Evolutionary conservation across 23 tunicate species (phyloP), one percentile per base, ranked within the genome.

Genomic region (Trididemnum clinides): DNA sequence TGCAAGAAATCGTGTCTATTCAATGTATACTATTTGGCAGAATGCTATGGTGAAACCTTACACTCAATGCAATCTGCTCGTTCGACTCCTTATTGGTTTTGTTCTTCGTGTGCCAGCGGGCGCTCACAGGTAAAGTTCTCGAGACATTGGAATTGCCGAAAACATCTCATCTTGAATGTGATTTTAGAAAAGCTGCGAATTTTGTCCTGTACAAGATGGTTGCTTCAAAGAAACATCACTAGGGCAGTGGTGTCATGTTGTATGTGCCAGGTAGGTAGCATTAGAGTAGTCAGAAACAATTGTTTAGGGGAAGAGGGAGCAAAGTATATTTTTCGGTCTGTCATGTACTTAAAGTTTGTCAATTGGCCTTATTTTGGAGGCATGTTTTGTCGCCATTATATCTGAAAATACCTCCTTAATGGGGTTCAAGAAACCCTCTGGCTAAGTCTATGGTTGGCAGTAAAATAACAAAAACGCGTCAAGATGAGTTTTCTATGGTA

Each of bases 211-310:
- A 23, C 54, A 50, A 18, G 77, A 64, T 25, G 98, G 98, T 7
- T 89, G 85, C 34, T 3, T 94, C 44, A 89, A 85, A 51, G 90
- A 89, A 77, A 89, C 98, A n/a, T 33, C 88, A 34, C 77, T 36
- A 5, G 90, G 94, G 20, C 90, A 87, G 50, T 94, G 98, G 98
- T 85, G 87, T 62, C 98, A 94, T 82, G 83, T 89, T 1, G 70
- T 89, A 1, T 94, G 98, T 66, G 98, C 94, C 28, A 94, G 94
- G 98, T 89, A 1, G 5, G 54, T 27, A n/a, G n/a, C n/a, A n/a
- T n/a, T n/a, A n/a, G n/a, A n/a, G n/a, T n/a, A n/a, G n/a, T n/a
- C n/a, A n/a, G n/a, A n/a, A n/a, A n/a, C n/a, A n/a, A n/a, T n/a
- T n/a, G n/a, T n/a, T n/a, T n/a, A n/a, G n/a, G n/a, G n/a, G n/a